phyloP scores from a whole-genome alignment of 2,888 invertebrate genomes.

The Macrophya annulata region DNA sequence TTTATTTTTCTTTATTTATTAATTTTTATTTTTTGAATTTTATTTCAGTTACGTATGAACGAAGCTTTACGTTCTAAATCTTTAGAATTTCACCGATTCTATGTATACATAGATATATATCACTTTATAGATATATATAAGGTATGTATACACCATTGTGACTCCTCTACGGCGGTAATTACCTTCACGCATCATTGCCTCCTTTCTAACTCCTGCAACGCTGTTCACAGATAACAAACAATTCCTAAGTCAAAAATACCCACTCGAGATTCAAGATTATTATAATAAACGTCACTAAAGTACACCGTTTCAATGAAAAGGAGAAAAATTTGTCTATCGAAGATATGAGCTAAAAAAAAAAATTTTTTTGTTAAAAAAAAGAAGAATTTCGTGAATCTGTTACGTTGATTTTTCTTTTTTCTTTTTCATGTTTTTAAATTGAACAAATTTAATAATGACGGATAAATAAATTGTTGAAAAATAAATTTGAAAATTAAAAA shows the following conservation, averaged over 20 bases:
- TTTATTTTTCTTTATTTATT: not conserved
- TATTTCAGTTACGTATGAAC: not conserved
- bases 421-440: not conserved
- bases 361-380: not conserved
- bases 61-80: slow-evolving; percentile 23
- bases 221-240: slow-evolving; percentile 42
- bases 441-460: not conserved
- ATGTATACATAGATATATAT: not conserved
- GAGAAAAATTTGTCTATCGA: not conserved
- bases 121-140: not conserved
- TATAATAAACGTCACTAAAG: not conserved
- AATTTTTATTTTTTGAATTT: not conserved
- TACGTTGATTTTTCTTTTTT: not conserved
- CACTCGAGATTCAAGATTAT: slow-evolving; percentile 33
- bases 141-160: slow-evolving; percentile 23
- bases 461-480: not conserved
- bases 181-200: slow-evolving; percentile 49
- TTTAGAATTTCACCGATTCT: slow-evolving; percentile 7
- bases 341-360: no score
- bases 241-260: slow-evolving; percentile 36
- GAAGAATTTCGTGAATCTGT: not conserved
- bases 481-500: not conserved
- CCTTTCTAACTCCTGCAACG: slow-evolving; percentile 45
- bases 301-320: not conserved
- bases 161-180: slow-evolving; percentile 35